Conservation (phyloP, 2,888 invertebrate genomes). For the Bibio marci region DNA sequence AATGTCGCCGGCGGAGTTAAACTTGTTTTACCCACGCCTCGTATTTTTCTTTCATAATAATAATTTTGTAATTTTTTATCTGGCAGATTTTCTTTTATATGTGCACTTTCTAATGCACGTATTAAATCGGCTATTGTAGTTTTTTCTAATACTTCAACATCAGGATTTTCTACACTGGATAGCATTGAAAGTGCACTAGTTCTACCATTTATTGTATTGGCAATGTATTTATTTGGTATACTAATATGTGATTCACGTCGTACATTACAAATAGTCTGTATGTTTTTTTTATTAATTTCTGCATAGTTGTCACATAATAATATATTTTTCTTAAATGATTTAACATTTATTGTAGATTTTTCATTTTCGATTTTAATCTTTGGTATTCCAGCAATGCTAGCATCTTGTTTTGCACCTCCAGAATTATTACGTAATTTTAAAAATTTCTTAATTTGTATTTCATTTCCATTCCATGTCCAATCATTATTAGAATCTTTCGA, state of each 20-base stretch:
- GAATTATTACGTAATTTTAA: conserved; percentile 11
- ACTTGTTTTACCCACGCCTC: no score
- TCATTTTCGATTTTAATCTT: no score
- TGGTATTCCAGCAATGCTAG: no score
- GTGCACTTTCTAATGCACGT: conserved; percentile 53
- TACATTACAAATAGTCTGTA: background rate
- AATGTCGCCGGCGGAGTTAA: no score
- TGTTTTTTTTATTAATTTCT: no score
- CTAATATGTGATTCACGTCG: conserved; percentile 4
- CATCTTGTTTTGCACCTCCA: conserved; percentile 23
- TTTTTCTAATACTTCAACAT: conserved; percentile 46
- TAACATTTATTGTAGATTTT: no score
- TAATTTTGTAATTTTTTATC: no score
- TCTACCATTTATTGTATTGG: no score
- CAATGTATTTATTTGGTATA: no score
- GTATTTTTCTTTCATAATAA: no score
- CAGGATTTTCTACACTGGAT: conserved; percentile 17
- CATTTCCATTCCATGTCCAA: conserved; percentile 31
- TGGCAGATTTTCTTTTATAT: conserved; percentile 21
- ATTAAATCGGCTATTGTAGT: conserved; percentile 71
- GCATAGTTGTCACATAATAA: no score
- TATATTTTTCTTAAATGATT: no score
- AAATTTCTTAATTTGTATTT: conserved; percentile 21
- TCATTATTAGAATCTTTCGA: conserved; percentile 15
- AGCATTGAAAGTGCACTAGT: conserved; percentile 6